Evolutionary conservation across 2,797 vertebrate species (phyloP).

Genomic region (Emydoidea blandingii): DNA sequence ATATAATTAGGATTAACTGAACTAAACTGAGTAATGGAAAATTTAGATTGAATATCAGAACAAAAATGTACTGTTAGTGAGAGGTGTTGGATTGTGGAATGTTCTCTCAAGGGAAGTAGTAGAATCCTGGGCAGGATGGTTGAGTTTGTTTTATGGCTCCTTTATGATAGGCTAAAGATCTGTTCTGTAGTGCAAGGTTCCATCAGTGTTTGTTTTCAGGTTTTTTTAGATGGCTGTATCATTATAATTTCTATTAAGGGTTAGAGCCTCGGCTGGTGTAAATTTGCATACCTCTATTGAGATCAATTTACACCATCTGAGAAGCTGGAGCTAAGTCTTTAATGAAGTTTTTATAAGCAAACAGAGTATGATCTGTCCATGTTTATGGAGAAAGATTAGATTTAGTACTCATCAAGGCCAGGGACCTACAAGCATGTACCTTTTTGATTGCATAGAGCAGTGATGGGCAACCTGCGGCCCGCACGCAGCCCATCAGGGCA

Average conservation of each 20-base stretch:
- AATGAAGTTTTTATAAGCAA: background rate
- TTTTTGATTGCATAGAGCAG: background rate
- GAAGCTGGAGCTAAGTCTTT: background rate
- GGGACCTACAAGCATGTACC: background rate
- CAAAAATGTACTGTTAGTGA: background rate
- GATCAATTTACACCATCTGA: background rate
- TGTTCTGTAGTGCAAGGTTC: accelerated
- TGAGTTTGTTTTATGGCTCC: background rate
- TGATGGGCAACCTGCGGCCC: too few relatives aligned
- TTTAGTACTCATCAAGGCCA: background rate
- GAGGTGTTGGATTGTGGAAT: background rate
- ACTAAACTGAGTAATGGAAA: background rate
- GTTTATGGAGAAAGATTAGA: background rate
- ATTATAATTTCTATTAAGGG: background rate
- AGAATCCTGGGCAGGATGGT: background rate
- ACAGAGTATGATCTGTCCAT: background rate
- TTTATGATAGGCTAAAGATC: background rate
- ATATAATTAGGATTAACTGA: background rate
- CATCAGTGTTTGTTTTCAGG: background rate
- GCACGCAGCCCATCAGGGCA: too few relatives aligned
- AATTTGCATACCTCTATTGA: background rate
- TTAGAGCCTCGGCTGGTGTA: background rate
- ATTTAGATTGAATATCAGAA: background rate
- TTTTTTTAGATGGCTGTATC: accelerated
- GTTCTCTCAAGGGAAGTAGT: background rate